Conservation (phyloP, 2,888 invertebrate species). For the Hirtodrosophila confusa region DNA sequence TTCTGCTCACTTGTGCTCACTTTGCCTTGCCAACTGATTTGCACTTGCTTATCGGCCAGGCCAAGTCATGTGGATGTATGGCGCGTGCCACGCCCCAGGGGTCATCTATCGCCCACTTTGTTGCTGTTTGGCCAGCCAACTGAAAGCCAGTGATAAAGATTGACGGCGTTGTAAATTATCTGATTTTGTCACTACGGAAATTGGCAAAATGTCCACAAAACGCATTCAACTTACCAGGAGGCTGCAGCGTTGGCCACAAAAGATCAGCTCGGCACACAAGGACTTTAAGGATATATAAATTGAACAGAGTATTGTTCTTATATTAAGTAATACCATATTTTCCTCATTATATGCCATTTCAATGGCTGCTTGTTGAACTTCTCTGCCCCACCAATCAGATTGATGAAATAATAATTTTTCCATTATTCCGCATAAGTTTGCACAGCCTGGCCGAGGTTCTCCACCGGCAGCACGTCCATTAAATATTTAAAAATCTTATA, state of each 20-base stretch:
- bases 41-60: slow-evolving; percentile 71
- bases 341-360: too few relatives aligned
- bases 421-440: slow-evolving; percentile 15
- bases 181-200: slow-evolving; percentile 83
- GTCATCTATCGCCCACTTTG: slow-evolving; percentile 34
- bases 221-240: neutral
- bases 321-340: too few relatives aligned
- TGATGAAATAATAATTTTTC: slow-evolving; percentile 26
- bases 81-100: slow-evolving; percentile 55
- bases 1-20: neutral
- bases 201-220: slow-evolving; percentile 74
- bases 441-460: slow-evolving; percentile 1
- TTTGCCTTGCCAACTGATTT: slow-evolving; percentile 69
- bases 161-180: slow-evolving; percentile 82
- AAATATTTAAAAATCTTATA: slow-evolving; percentile 69
- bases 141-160: slow-evolving; percentile 77
- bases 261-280: too few relatives aligned
- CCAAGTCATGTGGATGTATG: slow-evolving; percentile 51
- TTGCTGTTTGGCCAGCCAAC: slow-evolving; percentile 59
- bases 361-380: too few relatives aligned
- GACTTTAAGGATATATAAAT: neutral
- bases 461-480: slow-evolving; percentile 26
- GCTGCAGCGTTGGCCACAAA: neutral
- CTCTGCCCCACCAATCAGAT: neutral
- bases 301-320: too few relatives aligned